Base-by-base conservation (phyloP, 1,140 invertebrate species). In the Ostrea edulis region DNA sequence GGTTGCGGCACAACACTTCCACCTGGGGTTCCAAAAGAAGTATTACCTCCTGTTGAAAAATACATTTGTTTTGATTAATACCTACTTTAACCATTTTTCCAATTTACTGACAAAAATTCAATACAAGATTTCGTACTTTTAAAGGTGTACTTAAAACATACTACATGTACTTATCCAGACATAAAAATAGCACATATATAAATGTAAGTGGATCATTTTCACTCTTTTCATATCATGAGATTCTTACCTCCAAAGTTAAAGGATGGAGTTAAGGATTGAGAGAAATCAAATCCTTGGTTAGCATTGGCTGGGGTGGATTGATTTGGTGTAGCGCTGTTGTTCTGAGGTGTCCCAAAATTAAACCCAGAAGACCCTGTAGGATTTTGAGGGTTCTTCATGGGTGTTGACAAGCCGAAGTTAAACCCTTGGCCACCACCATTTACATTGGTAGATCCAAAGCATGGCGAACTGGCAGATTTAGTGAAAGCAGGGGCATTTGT, bases 321-420 rank as follows among this genome's bases (percentile, higher is more conserved):
- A 25, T 77, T 77, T 29, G 68, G 68, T 29, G 68, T 77, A 35
- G 68, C 68, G 35, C 68, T 77, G 68, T 77, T 77, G 25, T 77
- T 77, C 9, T 77, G 68, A 35, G 68, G 68, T 29, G 68, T 77
- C 29, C 68, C 68, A 77, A 77, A 77, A 77, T 77, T 77, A 77
- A 77, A 77, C 5, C 22, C 25, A 29, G 25, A 14, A 77, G 68
- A 77, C 29, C 25, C 25, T 29, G 68, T 11, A 29, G 29, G 29
- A 77, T 25, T 77, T 35, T 77, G 68, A 11, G 68, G 29, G 29
- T 77, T 77, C 29, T 77, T 77, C 68, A 77, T 29, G 11, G 68
- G 68, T 29, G 68, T 77, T 29, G 68, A 22, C 68, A 77, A 35
- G 14, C 68, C 68, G 29, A 77, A 77, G 29, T 77, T 77, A 35